Percentiles rank a stretch among this genome's conserved stretches.
Conservation (phyloP, 2,797 vertebrate species). For the Galaxias olidus region DNA sequence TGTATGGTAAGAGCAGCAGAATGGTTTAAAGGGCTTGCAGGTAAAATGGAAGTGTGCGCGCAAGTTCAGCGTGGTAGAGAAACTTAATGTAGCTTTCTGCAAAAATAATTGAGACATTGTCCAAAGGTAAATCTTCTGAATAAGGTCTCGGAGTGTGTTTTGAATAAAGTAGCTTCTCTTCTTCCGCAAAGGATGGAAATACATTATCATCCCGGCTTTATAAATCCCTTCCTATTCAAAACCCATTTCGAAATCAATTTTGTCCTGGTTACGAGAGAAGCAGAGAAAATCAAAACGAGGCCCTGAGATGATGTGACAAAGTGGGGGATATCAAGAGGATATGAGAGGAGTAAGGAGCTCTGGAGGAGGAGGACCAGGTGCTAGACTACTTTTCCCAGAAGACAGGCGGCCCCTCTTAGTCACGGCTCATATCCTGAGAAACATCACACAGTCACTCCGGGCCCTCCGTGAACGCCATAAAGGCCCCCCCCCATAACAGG, state of each 20-base stretch:
- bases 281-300: conserved; percentile 40
- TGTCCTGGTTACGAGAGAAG: conserved; percentile 28
- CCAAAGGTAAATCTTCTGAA: no score
- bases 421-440: conserved; percentile 36
- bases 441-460: conserved; percentile 18
- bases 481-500: conserved; percentile 30
- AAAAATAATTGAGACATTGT: no score
- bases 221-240: conserved; percentile 6
- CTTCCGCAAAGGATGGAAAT: no score
- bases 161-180: no score
- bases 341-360: conserved; percentile 49
- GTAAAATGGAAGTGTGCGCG: no score
- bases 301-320: conserved; percentile 45
- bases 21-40: no score
- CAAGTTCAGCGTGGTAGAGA: no score
- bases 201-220: conserved; percentile 22
- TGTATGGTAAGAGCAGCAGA: no score
- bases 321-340: conserved; percentile 53
- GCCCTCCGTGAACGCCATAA: conserved; percentile 23
- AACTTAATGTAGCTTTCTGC: no score
- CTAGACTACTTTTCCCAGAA: conserved; percentile 35
- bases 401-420: conserved; percentile 56
- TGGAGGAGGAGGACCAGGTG: conserved; percentile 49
- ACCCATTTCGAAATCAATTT: conserved; percentile 54
- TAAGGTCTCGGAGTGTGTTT: no score